Conservation (phyloP, 1,140 invertebrate genomes). For the Plodia interpunctella region DNA sequence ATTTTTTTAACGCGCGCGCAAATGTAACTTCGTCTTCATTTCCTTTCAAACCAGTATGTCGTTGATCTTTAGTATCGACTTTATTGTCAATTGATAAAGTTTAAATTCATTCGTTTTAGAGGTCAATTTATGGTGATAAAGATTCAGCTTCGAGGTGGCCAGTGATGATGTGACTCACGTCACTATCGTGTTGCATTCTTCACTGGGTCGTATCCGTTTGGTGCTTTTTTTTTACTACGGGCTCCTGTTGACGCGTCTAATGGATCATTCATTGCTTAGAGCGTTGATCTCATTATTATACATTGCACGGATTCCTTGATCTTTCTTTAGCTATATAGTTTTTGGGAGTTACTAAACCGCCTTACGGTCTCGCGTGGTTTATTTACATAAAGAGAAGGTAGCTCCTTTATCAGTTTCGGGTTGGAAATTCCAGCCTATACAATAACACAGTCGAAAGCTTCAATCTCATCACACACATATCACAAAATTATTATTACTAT, state of each 20-base stretch:
- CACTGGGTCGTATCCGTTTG: slow-evolving; percentile 55
- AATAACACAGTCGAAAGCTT: too few species aligned
- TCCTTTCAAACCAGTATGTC: slow-evolving; percentile 25
- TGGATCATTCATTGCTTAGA: slow-evolving; percentile 24
- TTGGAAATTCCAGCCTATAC: too few species aligned
- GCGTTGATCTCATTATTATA: background rate
- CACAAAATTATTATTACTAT: too few species aligned
- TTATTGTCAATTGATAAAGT: slow-evolving; percentile 26
- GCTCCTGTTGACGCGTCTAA: slow-evolving; percentile 40
- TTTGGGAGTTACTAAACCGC: too few species aligned
- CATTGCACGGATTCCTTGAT: too few species aligned
- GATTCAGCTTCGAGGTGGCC: slow-evolving; percentile 52
- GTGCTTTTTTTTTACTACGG: slow-evolving; percentile 41
- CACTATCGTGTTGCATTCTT: slow-evolving; percentile 62
- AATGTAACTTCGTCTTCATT: slow-evolving; percentile 23
- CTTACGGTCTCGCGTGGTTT: too few species aligned
- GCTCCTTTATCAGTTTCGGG: too few species aligned
- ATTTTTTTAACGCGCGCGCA: slow-evolving; percentile 23
- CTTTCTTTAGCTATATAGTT: too few species aligned
- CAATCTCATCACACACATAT: too few species aligned
- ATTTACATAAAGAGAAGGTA: too few species aligned
- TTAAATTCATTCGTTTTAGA: slow-evolving; percentile 22
- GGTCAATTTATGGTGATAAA: slow-evolving; percentile 26
- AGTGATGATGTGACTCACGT: slow-evolving; percentile 64
- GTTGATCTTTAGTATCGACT: slow-evolving; percentile 18